Base-by-base conservation (phyloP, 2,888 invertebrate species). In the Drosophila aldrichi region DNA sequence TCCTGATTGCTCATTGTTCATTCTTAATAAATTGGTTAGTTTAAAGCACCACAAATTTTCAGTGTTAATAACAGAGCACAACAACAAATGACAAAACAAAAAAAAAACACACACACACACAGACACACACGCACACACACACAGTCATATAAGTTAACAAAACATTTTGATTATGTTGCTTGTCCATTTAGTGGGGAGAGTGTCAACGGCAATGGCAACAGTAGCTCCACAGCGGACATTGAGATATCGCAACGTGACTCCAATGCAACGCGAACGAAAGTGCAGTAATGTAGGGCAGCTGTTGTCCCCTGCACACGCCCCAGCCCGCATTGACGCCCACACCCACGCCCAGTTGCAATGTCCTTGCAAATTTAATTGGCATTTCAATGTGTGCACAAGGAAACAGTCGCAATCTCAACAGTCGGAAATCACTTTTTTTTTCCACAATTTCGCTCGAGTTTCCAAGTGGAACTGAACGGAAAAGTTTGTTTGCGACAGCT, bases 211-310 rank as follows among this genome's bases (percentile, higher is more conserved):
- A 77, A 60, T 66, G 64, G 69, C 73, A 77, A 81, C 58, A 86
- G 75, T 49, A 75, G 71, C 77, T 79, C 74, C 73, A 81, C 90
- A 51, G 82, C 89, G 81, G 90, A 90, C 77, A 89, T 92, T 82
- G 92, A 92, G 77, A 86, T 91, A 79, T 72, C 87, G 67, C 74
- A 88, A 77, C 79, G 81, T 57, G 77, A 79, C 64, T 58, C 72
- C 54, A 70, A 62, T 34, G 69, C 52, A 41, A 57, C 67, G 44
- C 74, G 70, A 62, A 34, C 72, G 60, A 87, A 87, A 77, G 64
- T 67, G 68, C 77, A 82, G 49, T 84, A 73, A 64, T 55, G 56
- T 73, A 63, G 56, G 70, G 25, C 54, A 60, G 20, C 49, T 48
- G 57, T 18, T 16, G 43, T 40, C n/a, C 25, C 34, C 40, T 40